Percentiles rank a stretch among this genome's conserved stretches.
phyloP scores from a whole-genome alignment of 2,797 vertebrate species.

The Cossypha caffra region DNA sequence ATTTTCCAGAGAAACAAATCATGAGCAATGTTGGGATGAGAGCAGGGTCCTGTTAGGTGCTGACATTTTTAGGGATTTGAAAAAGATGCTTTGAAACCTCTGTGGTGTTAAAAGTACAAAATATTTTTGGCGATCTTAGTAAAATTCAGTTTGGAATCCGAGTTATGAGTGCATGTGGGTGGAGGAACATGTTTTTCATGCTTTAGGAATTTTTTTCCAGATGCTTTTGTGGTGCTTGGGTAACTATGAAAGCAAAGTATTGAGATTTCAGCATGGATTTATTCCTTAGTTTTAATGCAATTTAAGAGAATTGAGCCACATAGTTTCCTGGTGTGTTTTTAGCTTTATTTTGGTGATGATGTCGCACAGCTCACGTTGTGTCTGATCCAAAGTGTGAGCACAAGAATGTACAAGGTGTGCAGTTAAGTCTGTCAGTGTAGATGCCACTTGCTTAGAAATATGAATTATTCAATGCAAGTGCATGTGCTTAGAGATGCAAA shows the following conservation, averaged over 20 bases:
- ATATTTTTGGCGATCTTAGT: conserved; percentile 34
- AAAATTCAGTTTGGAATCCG: conserved; percentile 62
- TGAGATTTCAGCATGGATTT: neutral
- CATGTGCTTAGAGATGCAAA: neutral
- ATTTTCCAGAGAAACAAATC: neutral
- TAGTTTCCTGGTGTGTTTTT: neutral
- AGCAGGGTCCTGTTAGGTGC: neutral
- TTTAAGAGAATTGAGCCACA: neutral
- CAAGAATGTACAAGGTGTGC: neutral
- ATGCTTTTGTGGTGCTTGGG: conserved; percentile 43
- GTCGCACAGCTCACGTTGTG: accelerated
- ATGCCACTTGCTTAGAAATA: neutral
- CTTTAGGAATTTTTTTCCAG: conserved; percentile 66
- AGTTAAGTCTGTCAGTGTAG: neutral
- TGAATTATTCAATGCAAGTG: neutral
- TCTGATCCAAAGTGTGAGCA: neutral
- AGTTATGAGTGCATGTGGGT: conserved; percentile 67
- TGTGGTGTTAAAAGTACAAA: conserved; percentile 38
- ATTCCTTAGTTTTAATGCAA: neutral
- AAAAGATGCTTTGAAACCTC: conserved; percentile 22
- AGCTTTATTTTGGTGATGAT: neutral
- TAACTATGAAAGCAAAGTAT: conserved; percentile 30
- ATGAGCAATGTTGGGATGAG: neutral
- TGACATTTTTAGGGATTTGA: neutral
- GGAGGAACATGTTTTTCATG: conserved; percentile 69